Evolutionary conservation across 2,888 invertebrate species (phyloP), one percentile per base, ranked within the genome.

Genomic region (Mactromeris polynyma): DNA sequence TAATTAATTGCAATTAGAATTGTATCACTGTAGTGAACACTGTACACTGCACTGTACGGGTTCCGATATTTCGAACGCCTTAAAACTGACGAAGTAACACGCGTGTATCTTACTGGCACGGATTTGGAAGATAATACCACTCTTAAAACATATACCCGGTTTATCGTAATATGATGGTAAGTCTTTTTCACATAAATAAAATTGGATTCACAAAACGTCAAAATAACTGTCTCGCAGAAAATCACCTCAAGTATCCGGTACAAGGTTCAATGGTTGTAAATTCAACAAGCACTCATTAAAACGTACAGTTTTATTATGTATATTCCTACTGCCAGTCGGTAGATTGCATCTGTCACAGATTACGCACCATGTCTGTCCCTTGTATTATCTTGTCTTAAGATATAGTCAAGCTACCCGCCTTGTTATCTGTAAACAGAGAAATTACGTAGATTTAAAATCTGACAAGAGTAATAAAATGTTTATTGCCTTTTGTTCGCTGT

Each of bases 371-470:
- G n/a, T 64, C n/a, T 26, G 11, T 26, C 26, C 26, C 17, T 26
- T 0, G n/a, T 33, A 2, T 33, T 7, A 73, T 73, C 73, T 73
- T 73, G 33, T 73, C 36, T 36, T 26, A 19, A 33, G 33, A 73
- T 33, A 36, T 33, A 36, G 73, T 36, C 31, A 73, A 33, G 33
- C 36, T 33, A 33, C 31, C 73, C 36, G 33, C 73, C 73, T 84
- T 51, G 78, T 78, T 38, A 40, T 84, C 84, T 84, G 84, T 21
- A 78, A 84, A 84, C 54, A 84, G 36, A 84, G 78, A 84, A 77
- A 78, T 69, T 84, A 40, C 38, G 33, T 73, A 73, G 84, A 78
- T 84, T 84, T 84, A 54, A 78, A 84, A 77, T 77, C 31, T 78
- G 42, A 51, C 84, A 84, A 77, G 21, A 11, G 84, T 26, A 33